Base-by-base conservation (phyloP, 2,888 invertebrate genomes). In the Aleiodes alternator region DNA sequence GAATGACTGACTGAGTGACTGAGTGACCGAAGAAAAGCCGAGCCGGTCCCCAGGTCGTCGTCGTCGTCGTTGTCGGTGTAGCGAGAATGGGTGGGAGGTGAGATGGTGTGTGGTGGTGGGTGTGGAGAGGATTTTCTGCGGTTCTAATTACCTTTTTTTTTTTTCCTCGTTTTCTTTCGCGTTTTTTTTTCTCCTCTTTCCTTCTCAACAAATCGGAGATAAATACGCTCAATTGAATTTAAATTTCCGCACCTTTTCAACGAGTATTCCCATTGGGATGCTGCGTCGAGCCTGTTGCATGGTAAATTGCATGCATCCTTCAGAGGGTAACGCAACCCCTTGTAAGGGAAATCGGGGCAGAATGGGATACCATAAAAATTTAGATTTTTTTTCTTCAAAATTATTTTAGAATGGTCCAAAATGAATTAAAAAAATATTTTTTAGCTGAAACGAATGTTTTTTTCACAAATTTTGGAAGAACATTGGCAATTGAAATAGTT, bases 1-100 rank as follows among this genome's bases (percentile, higher is more conserved):
- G 82, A 81, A 77, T 82, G 76, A 81, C 79, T 79, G 83, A 83
- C 81, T 81, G 77, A 79, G 82, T 81, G 80, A 81, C 79, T 81
- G 80, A 80, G 79, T 79, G 80, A 80, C 79, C 82, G 82, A 38
- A 38, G 55, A 69, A 51, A 61, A 61, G 38, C 61, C 38, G 38
- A 61, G 34, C 38, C 38, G 38, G 61, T 31, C 34, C 69, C 34
- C 74, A 74, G 74, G 59, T 74, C 74, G 74, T 70, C 74, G 74
- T 70, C 64, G 69, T 61, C 61, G 61, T 34, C 64, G 69, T 61
- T 38, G 61, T 34, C 8, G 61, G 34, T 14, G 61, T 38, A 4
- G 50, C 12, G 23, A 23, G 8, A 16, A 31, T 50, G 74, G 69
- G 69, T 69, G 69, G 69, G 73, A 69, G 69, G 59, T 57, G 56